phyloP scores from a whole-genome alignment of 2,888 invertebrate genomes.

The Seira musarum region DNA sequence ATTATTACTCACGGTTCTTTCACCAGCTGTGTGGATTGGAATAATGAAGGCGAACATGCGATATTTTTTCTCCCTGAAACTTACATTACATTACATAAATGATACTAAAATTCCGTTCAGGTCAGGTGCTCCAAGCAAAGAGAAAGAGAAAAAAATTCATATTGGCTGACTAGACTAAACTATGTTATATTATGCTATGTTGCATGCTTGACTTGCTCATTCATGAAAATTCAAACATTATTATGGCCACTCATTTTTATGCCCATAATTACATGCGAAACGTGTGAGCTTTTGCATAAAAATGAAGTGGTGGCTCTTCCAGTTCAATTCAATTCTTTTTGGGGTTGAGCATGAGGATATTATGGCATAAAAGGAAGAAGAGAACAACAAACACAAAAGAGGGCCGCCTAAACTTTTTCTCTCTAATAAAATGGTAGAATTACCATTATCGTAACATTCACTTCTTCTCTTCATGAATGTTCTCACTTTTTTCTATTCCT shows the following conservation, averaged over 20 bases:
- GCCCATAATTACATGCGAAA: slow-evolving; percentile 43
- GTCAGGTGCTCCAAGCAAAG: too few relatives aligned
- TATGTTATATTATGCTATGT: too few relatives aligned
- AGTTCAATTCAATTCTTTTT: slow-evolving; percentile 1
- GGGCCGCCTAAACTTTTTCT: slow-evolving; percentile 23
- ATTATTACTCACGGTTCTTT: slow-evolving; percentile 8
- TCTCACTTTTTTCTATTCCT: too few relatives aligned
- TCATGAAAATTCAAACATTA: slow-evolving; percentile 43
- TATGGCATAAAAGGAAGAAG: too few relatives aligned
- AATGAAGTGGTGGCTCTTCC: slow-evolving; percentile 23
- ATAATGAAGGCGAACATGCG: slow-evolving; percentile 16
- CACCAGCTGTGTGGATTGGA: slow-evolving; percentile 24
- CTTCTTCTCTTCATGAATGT: too few relatives aligned
- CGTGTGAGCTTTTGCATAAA: slow-evolving; percentile 47
- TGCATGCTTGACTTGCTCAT: slow-evolving; percentile 30
- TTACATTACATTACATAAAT: too few relatives aligned
- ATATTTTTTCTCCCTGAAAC: too few relatives aligned
- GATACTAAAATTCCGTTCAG: background rate
- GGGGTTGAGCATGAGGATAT: too few relatives aligned
- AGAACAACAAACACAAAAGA: too few relatives aligned
- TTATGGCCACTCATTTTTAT: slow-evolving; percentile 31
- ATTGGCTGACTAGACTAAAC: too few relatives aligned
- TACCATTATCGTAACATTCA: slow-evolving; percentile 18
- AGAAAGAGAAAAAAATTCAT: too few relatives aligned
- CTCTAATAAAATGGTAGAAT: slow-evolving; percentile 26